phyloP scores from a whole-genome alignment of 92 coral and sea anemone species.

The Umimayanthus chanpuru region DNA sequence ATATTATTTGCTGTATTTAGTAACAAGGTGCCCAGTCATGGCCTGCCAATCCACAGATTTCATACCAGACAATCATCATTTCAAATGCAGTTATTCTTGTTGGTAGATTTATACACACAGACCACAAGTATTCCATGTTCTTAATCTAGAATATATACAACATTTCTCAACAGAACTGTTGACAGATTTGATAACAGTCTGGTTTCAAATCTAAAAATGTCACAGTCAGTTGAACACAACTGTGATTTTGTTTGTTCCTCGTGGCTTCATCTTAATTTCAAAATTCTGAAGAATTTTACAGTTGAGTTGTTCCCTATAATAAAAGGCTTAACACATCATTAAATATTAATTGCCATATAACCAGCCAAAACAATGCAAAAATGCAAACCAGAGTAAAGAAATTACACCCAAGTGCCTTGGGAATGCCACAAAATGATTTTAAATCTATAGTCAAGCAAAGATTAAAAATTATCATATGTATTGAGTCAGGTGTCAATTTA shows the following conservation, averaged over 20 bases:
- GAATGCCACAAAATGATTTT: background rate
- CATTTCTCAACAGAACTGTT: background rate
- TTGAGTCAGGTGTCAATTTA: background rate
- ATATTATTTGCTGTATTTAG: background rate
- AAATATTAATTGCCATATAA: constrained; percentile 20
- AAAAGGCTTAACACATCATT: constrained; percentile 4
- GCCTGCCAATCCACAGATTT: background rate
- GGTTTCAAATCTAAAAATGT: constrained; percentile 6
- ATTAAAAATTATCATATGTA: background rate
- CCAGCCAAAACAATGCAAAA: background rate
- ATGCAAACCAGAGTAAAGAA: background rate
- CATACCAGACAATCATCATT: background rate
- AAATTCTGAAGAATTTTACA: constrained; percentile 18
- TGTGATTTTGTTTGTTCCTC: background rate
- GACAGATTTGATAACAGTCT: background rate
- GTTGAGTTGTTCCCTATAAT: background rate
- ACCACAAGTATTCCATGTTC: background rate
- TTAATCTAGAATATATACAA: background rate
- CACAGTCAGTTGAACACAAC: background rate
- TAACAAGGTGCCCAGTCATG: background rate
- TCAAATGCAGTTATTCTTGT: background rate
- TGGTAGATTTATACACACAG: background rate
- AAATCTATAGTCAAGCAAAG: background rate
- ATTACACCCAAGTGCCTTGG: background rate
- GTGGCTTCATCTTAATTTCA: background rate